phyloP scores from a whole-genome alignment of 2,888 invertebrate genomes.

The Amphipyra tragopoginis region DNA sequence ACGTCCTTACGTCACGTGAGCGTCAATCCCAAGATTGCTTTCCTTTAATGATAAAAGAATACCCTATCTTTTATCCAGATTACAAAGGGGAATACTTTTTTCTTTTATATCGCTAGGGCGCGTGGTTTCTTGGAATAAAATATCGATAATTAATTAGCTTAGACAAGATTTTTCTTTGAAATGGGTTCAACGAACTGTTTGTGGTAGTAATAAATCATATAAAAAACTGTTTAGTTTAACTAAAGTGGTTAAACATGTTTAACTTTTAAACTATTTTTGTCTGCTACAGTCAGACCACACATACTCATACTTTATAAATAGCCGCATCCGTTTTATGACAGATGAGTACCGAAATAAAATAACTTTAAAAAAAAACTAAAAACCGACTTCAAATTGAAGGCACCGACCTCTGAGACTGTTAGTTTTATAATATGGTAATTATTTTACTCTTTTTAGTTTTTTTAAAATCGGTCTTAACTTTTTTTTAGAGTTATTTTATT shows the following conservation, averaged over 20 bases:
- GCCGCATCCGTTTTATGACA: slow-evolving; percentile 2
- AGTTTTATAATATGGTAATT: too few species aligned
- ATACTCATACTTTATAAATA: background rate
- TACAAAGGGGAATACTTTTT: slow-evolving; percentile 18
- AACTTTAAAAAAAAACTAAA: too few species aligned
- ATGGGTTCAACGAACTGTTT: too few species aligned
- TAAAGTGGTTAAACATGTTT: background rate
- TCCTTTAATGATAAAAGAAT: slow-evolving; percentile 43
- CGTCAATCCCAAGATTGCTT: slow-evolving; percentile 53
- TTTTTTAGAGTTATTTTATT: too few species aligned
- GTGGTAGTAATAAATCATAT: background rate
- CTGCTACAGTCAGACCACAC: background rate
- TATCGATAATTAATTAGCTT: background rate
- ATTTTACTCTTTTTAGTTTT: too few species aligned
- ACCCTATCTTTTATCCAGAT: slow-evolving; percentile 32
- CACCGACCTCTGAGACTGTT: too few species aligned
- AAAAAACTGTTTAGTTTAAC: background rate
- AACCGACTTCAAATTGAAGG: too few species aligned
- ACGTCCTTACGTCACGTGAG: slow-evolving; percentile 41
- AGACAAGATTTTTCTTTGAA: background rate
- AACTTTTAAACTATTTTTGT: slow-evolving; percentile 2
- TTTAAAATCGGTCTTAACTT: too few species aligned
- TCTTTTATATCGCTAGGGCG: background rate
- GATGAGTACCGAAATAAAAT: slow-evolving; percentile 1
- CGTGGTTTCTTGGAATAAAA: background rate